Base-by-base conservation (phyloP, 2,888 invertebrate species). In the Eupithecia centaureata region DNA sequence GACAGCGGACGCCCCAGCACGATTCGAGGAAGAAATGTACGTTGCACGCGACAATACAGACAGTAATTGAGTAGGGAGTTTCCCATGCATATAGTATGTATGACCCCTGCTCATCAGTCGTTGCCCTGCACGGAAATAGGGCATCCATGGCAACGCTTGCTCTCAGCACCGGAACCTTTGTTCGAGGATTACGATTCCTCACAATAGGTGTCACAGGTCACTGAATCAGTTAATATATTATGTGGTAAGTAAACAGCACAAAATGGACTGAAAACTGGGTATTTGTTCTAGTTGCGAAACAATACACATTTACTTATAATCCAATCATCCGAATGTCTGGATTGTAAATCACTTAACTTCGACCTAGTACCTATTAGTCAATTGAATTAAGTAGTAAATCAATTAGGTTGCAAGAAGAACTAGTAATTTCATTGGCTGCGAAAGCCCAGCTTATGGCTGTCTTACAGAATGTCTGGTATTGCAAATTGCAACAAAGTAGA, bases 61-160 rank as follows among this genome's bases (percentile, higher is more conserved):
- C 38, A 51, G 35, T 63, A 61, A 64, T 64, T 65, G 54, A 61
- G 28, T 13, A 61, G 58, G 68, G 51, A 51, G 61, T 64, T 35
- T 61, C 56, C 63, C 65, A 73, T 73, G 67, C 67, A 72, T 67
- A 72, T 73, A 68, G 60, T 62, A 65, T 71, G 68, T 47, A 47
- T 47, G 47, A 47, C 47, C 63, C 65, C 68, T 61, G 22, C 63
- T 30, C 66, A 68, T 27, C 65, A 63, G 67, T 70, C 73, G 68
- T 72, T 74, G 72, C 68, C 66, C 72, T 59, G 61, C 59, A 51
- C 47, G 42, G 61, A 69, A 71, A 67, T 67, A 64, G 67, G 67
- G 66, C 68, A 52, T 15, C 63, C 65, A 60, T 69, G 35, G 63
- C 57, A 66, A 69, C 62, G 61, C 35, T 35, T 59, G 38, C 60